These are phyloP conservation scores for Daphoenositta chrysoptera DNA, from an alignment of 2,113 vertebrate species.

Conservation along the genomic window DNA sequence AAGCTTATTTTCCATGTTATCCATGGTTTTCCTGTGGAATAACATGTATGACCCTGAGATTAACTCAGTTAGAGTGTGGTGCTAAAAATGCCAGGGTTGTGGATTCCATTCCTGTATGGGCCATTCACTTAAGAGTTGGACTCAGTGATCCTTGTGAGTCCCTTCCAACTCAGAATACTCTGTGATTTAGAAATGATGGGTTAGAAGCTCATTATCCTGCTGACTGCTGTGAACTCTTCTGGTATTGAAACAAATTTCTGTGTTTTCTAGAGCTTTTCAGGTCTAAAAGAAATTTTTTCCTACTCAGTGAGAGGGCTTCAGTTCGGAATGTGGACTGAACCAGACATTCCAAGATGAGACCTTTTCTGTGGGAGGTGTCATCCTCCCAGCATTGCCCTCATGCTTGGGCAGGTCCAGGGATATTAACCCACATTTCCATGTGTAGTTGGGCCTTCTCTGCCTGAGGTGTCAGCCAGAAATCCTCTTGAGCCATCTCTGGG, in stretches of 20 bases:
- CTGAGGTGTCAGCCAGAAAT: neutral
- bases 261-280: neutral
- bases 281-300: neutral
- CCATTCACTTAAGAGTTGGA: neutral
- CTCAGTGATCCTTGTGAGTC: neutral
- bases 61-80: neutral
- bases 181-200: neutral
- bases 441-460: neutral
- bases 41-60: neutral
- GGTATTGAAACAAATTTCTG: neutral
- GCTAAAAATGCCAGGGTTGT: neutral
- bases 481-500: neutral
- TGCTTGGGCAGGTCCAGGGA: neutral
- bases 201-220: neutral
- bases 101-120: neutral
- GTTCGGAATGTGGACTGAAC: neutral
- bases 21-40: neutral
- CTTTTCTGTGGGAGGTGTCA: neutral
- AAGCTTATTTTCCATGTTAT: neutral
- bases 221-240: neutral
- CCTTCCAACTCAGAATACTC: neutral
- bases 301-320: neutral
- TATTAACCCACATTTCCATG: rapidly evolving
- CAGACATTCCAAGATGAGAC: neutral
- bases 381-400: rapidly evolving